Conservation (phyloP, 2,113 vertebrate species). For the Anhinga anhinga region DNA sequence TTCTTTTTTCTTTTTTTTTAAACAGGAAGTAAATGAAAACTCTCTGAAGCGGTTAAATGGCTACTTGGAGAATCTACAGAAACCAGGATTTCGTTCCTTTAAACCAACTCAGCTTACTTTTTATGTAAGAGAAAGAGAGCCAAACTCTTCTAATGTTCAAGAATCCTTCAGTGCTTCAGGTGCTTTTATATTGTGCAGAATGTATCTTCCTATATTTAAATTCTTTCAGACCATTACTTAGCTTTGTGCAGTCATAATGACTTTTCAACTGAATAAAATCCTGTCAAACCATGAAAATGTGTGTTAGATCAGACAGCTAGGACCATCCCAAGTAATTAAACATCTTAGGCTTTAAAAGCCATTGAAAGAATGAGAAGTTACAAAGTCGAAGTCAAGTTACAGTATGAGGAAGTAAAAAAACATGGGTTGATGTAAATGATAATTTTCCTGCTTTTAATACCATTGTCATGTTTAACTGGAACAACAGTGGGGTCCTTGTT, state of each 20-base stretch:
- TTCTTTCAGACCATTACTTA: not conserved
- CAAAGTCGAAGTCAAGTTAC: not conserved
- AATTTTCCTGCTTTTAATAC: not conserved
- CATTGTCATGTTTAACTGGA: not conserved
- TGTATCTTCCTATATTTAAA: not conserved
- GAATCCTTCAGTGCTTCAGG: slow-evolving; percentile 74
- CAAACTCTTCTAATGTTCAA: slow-evolving; percentile 68
- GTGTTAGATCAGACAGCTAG: not conserved
- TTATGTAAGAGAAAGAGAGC: slow-evolving; percentile 87
- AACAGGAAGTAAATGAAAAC: slow-evolving; percentile 96
- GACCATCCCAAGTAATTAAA: not conserved
- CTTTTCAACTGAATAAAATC: not conserved
- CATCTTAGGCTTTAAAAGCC: not conserved
- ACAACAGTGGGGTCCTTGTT: not conserved
- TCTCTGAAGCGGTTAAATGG: slow-evolving; percentile 93
- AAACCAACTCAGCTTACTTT: slow-evolving; percentile 90
- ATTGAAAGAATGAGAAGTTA: not conserved
- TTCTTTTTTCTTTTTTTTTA: not conserved
- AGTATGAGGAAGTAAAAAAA: not conserved
- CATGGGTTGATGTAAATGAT: not conserved
- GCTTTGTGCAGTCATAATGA: not conserved
- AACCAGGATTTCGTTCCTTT: slow-evolving; percentile 78
- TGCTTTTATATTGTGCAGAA: slow-evolving; percentile 37
- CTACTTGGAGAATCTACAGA: slow-evolving; percentile 92
- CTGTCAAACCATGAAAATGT: not conserved